Evolutionary conservation across 2,113 vertebrate species (phyloP).

Genomic region (Globicephala melas): DNA sequence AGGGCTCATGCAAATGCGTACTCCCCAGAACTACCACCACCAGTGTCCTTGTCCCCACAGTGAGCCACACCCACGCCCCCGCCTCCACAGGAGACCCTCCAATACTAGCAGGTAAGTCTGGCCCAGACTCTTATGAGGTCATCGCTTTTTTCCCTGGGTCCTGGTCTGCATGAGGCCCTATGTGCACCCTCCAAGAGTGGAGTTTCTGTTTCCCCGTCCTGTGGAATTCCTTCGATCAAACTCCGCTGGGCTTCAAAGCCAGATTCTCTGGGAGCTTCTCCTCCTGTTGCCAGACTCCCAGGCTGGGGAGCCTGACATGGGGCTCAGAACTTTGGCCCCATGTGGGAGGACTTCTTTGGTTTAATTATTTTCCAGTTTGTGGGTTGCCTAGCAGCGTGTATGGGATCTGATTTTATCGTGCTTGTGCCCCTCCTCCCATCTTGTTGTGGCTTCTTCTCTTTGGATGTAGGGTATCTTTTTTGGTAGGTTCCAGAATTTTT

Average conservation of each 20-base stretch:
- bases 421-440: neutral
- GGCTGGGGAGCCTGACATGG: neutral
- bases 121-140: neutral
- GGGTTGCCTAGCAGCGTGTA: neutral
- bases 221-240: neutral
- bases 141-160: neutral
- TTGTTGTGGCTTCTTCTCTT: neutral
- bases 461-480: neutral
- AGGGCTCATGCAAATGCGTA: neutral
- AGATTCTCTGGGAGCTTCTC: neutral
- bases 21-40: neutral
- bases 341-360: neutral
- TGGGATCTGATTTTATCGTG: neutral
- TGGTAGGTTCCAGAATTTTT: neutral
- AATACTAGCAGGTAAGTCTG: neutral
- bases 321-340: neutral
- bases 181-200: neutral
- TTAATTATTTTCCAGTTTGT: neutral
- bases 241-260: neutral
- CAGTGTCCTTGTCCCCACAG: neutral
- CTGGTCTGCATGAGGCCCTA: neutral
- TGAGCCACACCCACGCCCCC: neutral
- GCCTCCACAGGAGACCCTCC: neutral
- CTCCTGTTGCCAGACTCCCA: neutral
- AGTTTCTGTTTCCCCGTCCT: too few relatives aligned